Conservation (phyloP, 2,113 vertebrate genomes). For the Danionella cerebrum region DNA sequence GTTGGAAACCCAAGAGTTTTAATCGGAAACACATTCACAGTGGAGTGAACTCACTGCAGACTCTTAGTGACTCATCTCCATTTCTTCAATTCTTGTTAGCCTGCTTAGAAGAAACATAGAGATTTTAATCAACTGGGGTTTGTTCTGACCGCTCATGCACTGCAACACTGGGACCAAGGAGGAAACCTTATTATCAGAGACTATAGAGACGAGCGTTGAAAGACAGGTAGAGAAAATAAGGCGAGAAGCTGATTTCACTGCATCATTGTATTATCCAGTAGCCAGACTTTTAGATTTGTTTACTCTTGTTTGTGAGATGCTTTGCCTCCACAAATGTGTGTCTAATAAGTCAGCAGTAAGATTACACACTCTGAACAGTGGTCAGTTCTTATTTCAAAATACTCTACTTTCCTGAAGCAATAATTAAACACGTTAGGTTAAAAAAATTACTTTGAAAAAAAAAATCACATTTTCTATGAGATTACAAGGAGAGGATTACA, state of each 20-base stretch:
- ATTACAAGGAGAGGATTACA: too few species aligned
- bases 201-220: constrained; percentile 23
- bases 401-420: not conserved
- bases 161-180: not conserved
- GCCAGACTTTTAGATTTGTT: not conserved
- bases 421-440: too few species aligned
- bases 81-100: constrained; percentile 28
- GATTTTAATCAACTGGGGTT: constrained; percentile 1
- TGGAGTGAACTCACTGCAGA: not conserved
- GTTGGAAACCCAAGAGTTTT: constrained; percentile 17
- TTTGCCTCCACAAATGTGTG: constrained; percentile 24
- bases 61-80: constrained; percentile 33
- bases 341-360: constrained; percentile 9
- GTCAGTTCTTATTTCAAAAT: not conserved
- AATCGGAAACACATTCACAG: constrained; percentile 37
- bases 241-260: not conserved
- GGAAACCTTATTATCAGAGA: constrained; percentile 26
- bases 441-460: too few species aligned
- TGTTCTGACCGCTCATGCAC: constrained; percentile 38
- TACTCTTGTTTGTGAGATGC: not conserved
- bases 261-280: not conserved
- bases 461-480: too few species aligned
- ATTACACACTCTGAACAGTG: not conserved
- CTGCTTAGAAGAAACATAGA: not conserved
- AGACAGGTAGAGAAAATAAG: constrained; percentile 19